These are phyloP conservation scores for Bradypodion ventrale DNA, from an alignment of 2,797 vertebrate genomes.

Conservation along the genomic window DNA sequence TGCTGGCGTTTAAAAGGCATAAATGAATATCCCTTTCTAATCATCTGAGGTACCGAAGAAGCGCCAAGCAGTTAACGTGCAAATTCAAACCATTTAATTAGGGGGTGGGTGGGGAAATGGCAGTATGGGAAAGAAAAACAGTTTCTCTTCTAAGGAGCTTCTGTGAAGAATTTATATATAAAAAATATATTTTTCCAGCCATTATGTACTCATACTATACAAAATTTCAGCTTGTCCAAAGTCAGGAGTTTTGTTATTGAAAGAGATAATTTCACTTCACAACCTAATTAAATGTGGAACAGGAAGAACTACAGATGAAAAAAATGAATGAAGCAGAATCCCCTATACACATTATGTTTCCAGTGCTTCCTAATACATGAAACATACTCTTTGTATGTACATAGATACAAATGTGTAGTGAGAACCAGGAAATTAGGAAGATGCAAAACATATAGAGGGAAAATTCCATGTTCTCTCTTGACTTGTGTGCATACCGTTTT, in stretches of 20 bases:
- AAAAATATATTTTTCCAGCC: conserved; percentile 53
- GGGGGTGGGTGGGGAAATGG: conserved; percentile 52
- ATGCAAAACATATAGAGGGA: background rate
- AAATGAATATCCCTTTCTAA: conserved; percentile 80
- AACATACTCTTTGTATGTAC: background rate
- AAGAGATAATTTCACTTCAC: conserved; percentile 60
- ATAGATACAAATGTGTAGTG: background rate
- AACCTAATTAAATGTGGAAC: conserved; percentile 58
- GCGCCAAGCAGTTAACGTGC: conserved; percentile 71
- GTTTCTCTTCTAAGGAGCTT: conserved; percentile 57
- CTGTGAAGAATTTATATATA: conserved; percentile 56
- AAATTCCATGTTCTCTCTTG: background rate
- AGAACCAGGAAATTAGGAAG: conserved; percentile 10
- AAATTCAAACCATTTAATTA: conserved; percentile 74
- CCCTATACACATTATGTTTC: background rate
- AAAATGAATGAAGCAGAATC: background rate
- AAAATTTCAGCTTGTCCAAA: conserved; percentile 26
- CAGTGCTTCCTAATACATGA: background rate
- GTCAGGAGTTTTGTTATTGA: conserved; percentile 37
- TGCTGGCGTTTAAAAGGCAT: conserved; percentile 77
- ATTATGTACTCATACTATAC: conserved; percentile 7
- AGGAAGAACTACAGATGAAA: conserved; percentile 2
- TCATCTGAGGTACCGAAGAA: conserved; percentile 72
- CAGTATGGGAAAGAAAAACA: conserved; percentile 50
- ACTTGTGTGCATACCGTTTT: conserved; percentile 5